phyloP scores from a whole-genome alignment of 2,797 vertebrate species.

The Lerista edwardsae region DNA sequence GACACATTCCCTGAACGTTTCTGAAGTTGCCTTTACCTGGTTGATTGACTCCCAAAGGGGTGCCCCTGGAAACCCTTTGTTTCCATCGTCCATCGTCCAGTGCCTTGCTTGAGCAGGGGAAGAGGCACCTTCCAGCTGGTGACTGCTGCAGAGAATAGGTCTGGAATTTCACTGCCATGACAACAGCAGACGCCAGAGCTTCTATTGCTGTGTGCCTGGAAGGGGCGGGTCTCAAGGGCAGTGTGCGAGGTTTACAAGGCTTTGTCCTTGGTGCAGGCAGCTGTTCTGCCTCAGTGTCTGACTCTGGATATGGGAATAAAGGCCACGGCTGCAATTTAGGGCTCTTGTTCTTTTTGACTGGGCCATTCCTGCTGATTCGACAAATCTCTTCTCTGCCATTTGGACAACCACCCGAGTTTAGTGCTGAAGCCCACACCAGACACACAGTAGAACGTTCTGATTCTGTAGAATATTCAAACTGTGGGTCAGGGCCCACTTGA shows the following conservation, averaged over 20 bases:
- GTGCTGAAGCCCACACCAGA: neutral
- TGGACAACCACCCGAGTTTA: neutral
- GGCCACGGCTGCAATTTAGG: neutral
- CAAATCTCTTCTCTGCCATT: neutral
- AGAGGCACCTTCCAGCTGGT: neutral
- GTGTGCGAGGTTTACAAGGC: too few species aligned
- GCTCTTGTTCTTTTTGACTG: neutral
- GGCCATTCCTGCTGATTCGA: neutral
- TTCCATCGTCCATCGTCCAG: neutral
- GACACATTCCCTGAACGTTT: neutral
- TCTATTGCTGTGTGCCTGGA: neutral
- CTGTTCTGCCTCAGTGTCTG: neutral
- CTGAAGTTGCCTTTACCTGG: conserved; percentile 58
- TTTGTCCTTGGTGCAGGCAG: too few species aligned
- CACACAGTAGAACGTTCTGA: too few species aligned
- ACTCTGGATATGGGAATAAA: neutral
- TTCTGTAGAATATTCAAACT: too few species aligned
- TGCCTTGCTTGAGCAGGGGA: neutral
- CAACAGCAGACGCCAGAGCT: conserved; percentile 48
- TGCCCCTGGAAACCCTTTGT: conserved; percentile 55
- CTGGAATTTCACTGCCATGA: conserved; percentile 40
- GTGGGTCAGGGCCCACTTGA: too few species aligned
- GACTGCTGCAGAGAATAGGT: neutral
- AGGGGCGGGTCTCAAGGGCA: neutral
- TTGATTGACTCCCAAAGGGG: conserved; percentile 63